These are phyloP conservation scores for Empis stercorea DNA, from an alignment of 2,888 invertebrate genomes.

Conservation along the genomic window DNA sequence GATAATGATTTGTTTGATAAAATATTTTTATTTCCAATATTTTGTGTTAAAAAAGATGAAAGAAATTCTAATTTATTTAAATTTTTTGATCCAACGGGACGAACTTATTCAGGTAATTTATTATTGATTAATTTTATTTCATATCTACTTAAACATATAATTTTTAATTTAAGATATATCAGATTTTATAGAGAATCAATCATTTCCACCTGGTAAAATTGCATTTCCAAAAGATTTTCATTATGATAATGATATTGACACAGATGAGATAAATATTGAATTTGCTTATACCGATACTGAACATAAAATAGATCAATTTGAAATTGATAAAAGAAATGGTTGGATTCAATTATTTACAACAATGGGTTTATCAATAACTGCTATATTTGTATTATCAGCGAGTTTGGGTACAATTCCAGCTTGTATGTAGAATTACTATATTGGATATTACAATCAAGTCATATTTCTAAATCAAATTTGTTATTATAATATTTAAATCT, in stretches of 20 bases:
- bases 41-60: not conserved
- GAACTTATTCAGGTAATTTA: not conserved
- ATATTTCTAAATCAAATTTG: not conserved
- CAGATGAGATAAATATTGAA: not conserved
- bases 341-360: not conserved
- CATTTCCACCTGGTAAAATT: not conserved
- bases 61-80: not conserved
- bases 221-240: constrained; percentile 1
- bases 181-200: not conserved
- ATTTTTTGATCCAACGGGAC: not conserved
- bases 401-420: not conserved
- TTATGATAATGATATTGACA: not conserved
- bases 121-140: not conserved
- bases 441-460: no score
- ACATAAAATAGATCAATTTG: not conserved
- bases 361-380: not conserved
- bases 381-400: not conserved
- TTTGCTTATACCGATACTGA: not conserved
- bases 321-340: not conserved
- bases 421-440: not conserved
- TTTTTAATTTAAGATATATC: not conserved
- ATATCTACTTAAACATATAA: not conserved
- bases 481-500: no score
- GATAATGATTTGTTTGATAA: not conserved
- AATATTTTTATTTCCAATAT: not conserved